Base-by-base conservation (phyloP, 2,888 invertebrate species). In the Psylliodes chrysocephalus region DNA sequence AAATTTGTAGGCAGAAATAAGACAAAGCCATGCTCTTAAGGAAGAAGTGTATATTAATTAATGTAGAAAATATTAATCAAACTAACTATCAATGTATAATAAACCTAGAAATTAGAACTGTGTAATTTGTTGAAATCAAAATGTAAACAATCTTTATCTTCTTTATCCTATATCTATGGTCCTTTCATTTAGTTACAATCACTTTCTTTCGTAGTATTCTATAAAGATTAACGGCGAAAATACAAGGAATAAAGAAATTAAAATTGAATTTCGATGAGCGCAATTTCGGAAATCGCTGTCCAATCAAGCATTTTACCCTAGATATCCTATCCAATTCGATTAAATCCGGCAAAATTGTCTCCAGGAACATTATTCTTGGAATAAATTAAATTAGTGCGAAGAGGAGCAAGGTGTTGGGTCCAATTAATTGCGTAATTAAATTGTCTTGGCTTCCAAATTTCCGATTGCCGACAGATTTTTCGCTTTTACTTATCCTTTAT, bases 381-480 rank as follows among this genome's bases (percentile, higher is more conserved):
- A 49, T 51, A 47, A 57, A 63, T 61, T 61, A 64, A 67, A 67
- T 67, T 64, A 61, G 49, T 52, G 38, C 38, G 44, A 66, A 66
- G 63, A 63, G 64, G 30, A 38, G 60, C n/a, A 60, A 56, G 56
- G 59, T 61, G 64, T 64, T 55, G 38, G 40, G 59, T 63, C 61
- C 56, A 57, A 64, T 67, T 64, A 67, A 67, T 67, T 64, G 44
- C 53, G 25, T 64, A 67, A 67, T 67, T 63, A 67, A 61, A 67
- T 56, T 61, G 59, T 67, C 64, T 54, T 54, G 42, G 53, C 56
- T 54, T 56, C 61, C 30, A 33, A 51, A 49, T 64, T 61, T 61
- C 53, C 64, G 64, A 61, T 64, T 61, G 53, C 62, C 67, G 28
- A 51, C 38, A 49, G 59, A 35, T 35, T 51, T 59, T 51, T 28